phyloP scores from a whole-genome alignment of 2,113 vertebrate genomes.

The Poeciliopsis occidentalis region DNA sequence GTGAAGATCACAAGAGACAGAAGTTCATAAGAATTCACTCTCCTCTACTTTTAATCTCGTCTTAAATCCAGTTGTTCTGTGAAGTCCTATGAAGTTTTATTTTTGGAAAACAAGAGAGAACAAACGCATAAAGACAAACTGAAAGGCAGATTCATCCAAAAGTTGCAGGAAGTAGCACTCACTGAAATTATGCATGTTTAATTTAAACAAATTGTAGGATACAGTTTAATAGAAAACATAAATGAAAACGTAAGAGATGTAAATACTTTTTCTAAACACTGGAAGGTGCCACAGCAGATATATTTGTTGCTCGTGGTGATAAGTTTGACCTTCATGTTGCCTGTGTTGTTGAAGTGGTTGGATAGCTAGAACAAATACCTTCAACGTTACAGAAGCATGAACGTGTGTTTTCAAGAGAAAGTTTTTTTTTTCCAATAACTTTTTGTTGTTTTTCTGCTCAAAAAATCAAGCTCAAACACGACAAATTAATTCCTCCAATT shows the following conservation, averaged over 20 bases:
- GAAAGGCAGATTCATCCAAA: not conserved
- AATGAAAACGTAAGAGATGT: not conserved
- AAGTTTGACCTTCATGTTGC: not conserved
- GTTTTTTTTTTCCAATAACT: not conserved
- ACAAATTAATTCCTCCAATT: constrained; percentile 25
- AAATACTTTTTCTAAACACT: not conserved
- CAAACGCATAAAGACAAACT: not conserved
- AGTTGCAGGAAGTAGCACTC: too few species aligned
- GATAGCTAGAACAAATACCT: not conserved
- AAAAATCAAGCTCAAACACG: constrained; percentile 14
- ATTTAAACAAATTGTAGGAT: too few species aligned
- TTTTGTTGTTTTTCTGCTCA: constrained; percentile 14
- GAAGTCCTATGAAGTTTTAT: not conserved
- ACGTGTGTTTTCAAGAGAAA: not conserved
- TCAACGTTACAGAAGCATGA: not conserved
- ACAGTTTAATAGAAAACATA: not conserved
- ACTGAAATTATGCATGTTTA: too few species aligned
- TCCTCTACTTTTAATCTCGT: not conserved
- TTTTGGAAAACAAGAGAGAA: not conserved
- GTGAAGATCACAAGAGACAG: not conserved
- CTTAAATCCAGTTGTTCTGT: not conserved
- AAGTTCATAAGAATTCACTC: not conserved
- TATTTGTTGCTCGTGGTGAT: not conserved
- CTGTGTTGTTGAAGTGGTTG: not conserved
- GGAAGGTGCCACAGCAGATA: not conserved